A percentile compares a stretch with the other conserved stretches of the same genome.
Conservation (phyloP, 2,113 vertebrate genomes). For the Pionites leucogaster region DNA sequence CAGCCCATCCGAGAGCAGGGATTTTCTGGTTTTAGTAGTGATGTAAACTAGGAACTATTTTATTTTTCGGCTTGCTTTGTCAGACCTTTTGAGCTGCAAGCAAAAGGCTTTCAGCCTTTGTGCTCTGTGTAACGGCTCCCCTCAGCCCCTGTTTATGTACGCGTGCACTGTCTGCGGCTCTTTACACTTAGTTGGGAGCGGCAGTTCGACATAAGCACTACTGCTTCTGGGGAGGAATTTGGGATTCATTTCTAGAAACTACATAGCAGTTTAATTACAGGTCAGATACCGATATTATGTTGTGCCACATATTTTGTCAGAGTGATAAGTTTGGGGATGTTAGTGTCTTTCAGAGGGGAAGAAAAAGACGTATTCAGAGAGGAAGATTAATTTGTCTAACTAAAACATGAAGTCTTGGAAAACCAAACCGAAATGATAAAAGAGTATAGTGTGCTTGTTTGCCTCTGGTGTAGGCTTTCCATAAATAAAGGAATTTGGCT, state of each 20-base stretch:
- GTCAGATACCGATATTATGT: background rate
- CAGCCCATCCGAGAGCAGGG: background rate
- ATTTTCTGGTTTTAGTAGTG: background rate
- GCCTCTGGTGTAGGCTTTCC: background rate
- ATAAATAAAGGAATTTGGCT: background rate
- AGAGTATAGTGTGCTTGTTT: background rate
- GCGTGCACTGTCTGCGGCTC: background rate
- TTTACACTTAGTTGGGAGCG: background rate
- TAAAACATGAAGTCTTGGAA: background rate
- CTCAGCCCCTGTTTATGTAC: background rate
- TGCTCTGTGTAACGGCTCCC: fast-evolving
- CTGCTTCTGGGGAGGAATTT: background rate
- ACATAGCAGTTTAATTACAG: background rate
- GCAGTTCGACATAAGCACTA: background rate
- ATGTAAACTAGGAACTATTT: background rate
- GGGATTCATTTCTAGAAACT: background rate
- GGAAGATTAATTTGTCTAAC: background rate
- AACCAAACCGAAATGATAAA: background rate
- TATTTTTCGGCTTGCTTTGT: background rate
- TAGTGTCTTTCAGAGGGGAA: background rate
- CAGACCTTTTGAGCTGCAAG: background rate
- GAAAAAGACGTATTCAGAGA: background rate
- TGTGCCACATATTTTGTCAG: background rate
- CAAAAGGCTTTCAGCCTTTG: background rate
- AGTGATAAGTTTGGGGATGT: background rate